Evolutionary conservation across 2,888 invertebrate species (phyloP).

Genomic region (Stegana nigrithorax): DNA sequence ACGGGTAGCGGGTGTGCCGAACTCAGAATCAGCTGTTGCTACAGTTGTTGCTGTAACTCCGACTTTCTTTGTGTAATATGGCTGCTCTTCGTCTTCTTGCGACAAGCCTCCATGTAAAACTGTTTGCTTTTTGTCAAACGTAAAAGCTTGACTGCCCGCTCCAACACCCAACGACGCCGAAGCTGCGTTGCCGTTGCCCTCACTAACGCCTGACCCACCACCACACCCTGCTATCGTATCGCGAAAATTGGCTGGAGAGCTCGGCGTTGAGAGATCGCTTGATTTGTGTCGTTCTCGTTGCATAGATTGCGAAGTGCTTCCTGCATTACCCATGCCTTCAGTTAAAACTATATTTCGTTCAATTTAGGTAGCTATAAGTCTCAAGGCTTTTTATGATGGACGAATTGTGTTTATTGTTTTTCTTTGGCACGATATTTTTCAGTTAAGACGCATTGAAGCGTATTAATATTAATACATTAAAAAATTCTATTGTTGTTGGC

Average conservation of each 20-base stretch:
- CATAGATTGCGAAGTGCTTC: constrained; percentile 62
- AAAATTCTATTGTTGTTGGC: too few relatives aligned
- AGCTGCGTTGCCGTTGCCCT: constrained; percentile 22
- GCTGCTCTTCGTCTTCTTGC: constrained; percentile 82
- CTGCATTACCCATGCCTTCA: constrained; percentile 65
- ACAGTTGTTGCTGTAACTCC: constrained; percentile 21
- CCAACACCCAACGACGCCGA: constrained; percentile 37
- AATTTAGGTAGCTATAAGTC: too few relatives aligned
- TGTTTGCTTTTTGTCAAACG: constrained; percentile 84
- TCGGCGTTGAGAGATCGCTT: constrained; percentile 68
- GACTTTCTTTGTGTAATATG: constrained; percentile 77
- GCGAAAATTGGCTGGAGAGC: constrained; percentile 59
- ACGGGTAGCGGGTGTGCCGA: constrained; percentile 69
- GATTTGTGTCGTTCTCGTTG: constrained; percentile 83
- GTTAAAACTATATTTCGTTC: too few relatives aligned
- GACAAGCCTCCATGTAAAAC: constrained; percentile 78
- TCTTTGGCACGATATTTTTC: too few relatives aligned
- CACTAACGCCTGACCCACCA: constrained; percentile 18
- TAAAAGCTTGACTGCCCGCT: constrained; percentile 83
- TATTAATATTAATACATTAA: too few relatives aligned
- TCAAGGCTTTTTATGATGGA: too few relatives aligned
- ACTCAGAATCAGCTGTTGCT: constrained; percentile 67
- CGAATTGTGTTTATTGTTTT: too few relatives aligned
- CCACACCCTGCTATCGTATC: constrained; percentile 40
- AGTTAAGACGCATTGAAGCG: too few relatives aligned